Conservation (phyloP, 2,888 invertebrate genomes). For the Piscicola geometra region DNA sequence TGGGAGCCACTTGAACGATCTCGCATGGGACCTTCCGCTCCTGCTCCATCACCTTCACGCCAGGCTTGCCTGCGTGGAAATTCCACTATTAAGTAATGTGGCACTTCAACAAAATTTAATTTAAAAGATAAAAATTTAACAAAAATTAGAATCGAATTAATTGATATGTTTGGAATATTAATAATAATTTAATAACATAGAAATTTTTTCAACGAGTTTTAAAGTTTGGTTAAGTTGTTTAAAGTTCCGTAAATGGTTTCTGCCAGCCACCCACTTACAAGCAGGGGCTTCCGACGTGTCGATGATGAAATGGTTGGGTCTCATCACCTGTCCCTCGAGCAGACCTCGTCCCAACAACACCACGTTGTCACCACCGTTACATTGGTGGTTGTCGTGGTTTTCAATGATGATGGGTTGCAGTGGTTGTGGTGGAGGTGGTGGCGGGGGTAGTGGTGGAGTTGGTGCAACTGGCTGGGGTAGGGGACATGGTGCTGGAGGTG, state of each 20-base stretch:
- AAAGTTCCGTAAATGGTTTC: no score
- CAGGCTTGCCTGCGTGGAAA: not conserved
- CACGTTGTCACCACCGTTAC: conserved; percentile 10
- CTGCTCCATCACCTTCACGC: not conserved
- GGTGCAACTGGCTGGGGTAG: not conserved
- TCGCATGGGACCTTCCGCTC: not conserved
- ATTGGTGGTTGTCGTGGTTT: conserved; percentile 25
- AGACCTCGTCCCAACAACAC: not conserved
- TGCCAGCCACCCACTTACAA: no score
- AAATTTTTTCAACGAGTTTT: no score
- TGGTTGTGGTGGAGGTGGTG: conserved; percentile 25
- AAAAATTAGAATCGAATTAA: no score
- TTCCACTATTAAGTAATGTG: not conserved
- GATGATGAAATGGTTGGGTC: not conserved
- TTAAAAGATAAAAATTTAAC: no score
- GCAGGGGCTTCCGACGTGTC: no score
- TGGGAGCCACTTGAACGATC: not conserved
- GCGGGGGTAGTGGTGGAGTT: not conserved
- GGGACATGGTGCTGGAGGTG: conserved; percentile 16
- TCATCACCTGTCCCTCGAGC: not conserved
- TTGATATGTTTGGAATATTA: no score
- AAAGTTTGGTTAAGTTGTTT: no score
- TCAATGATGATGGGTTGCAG: no score
- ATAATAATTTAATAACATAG: no score
- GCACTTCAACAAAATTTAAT: no score